phyloP scores from a whole-genome alignment of 2,888 invertebrate genomes.

The Lobophora halterata region DNA sequence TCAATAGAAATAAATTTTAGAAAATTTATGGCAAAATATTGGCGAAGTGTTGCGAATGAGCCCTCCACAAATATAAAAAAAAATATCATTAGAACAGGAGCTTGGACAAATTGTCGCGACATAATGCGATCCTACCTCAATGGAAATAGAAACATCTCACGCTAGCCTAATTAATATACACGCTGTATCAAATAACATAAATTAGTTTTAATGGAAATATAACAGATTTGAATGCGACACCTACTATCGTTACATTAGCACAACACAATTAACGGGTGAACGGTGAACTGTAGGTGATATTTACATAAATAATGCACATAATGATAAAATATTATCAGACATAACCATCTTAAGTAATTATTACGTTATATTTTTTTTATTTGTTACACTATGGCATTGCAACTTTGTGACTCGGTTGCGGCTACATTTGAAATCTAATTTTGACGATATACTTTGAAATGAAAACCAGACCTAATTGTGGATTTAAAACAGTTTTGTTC shows the following conservation, averaged over 20 bases:
- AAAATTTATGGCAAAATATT: slow-evolving; percentile 74
- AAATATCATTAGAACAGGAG: too few species aligned
- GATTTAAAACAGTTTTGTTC: too few species aligned
- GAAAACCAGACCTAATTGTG: too few species aligned
- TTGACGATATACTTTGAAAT: slow-evolving; percentile 6
- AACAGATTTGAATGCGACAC: slow-evolving; percentile 25
- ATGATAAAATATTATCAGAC: slow-evolving; percentile 61
- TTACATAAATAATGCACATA: slow-evolving; percentile 67
- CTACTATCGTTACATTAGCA: slow-evolving; percentile 24
- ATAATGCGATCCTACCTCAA: too few species aligned
- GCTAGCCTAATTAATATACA: slow-evolving; percentile 24
- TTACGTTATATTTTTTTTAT: slow-evolving; percentile 53
- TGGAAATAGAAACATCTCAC: slow-evolving; percentile 31
- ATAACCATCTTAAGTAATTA: slow-evolving; percentile 62
- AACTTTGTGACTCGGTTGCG: slow-evolving; percentile 71
- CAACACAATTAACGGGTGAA: slow-evolving; percentile 30
- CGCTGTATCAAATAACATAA: slow-evolving; percentile 38
- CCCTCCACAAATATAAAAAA: slow-evolving; percentile 64
- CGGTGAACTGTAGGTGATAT: slow-evolving; percentile 54
- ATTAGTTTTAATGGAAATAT: slow-evolving; percentile 36
- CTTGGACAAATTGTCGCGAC: too few species aligned
- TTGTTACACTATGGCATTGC: slow-evolving; percentile 66
- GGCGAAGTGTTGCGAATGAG: slow-evolving; percentile 64
- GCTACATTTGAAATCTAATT: slow-evolving; percentile 35
- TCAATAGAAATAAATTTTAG: slow-evolving; percentile 60